These are phyloP conservation scores for Nestor notabilis DNA, from an alignment of 2,113 vertebrate genomes.

Conservation along the genomic window DNA sequence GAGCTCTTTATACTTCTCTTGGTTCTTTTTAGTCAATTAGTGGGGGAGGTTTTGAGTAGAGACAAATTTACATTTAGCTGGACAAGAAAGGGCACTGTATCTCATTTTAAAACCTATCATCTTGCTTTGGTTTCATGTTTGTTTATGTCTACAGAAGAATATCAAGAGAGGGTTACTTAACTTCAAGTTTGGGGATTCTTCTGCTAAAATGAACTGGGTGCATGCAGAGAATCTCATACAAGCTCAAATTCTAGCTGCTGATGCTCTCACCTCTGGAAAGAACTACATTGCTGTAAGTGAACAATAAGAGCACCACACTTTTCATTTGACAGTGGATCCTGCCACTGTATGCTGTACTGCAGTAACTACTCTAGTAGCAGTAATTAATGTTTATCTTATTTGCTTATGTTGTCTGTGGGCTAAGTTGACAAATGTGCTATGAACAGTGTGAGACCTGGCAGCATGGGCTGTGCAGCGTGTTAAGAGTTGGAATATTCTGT, in stretches of 20 bases:
- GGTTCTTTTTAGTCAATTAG: neutral
- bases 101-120: neutral
- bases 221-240: slow-evolving; percentile 89
- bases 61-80: neutral
- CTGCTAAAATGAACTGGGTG: slow-evolving; percentile 90
- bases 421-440: neutral
- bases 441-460: neutral
- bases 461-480: neutral
- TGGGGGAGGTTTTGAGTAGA: neutral
- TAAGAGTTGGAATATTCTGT: neutral
- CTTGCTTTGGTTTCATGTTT: neutral
- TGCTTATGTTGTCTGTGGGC: neutral
- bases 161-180: slow-evolving; percentile 85
- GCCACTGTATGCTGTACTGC: neutral
- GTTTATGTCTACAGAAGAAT: slow-evolving; percentile 75
- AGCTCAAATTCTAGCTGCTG: slow-evolving; percentile 87
- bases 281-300: slow-evolving; percentile 86
- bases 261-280: slow-evolving; percentile 81
- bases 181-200: slow-evolving; percentile 84
- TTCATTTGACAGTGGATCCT: neutral
- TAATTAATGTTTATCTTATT: neutral
- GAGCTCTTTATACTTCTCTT: neutral
- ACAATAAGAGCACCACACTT: neutral
- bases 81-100: neutral
- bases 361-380: neutral